Conservation (phyloP, 1,140 invertebrate genomes). For the Cotesia vestalis region DNA sequence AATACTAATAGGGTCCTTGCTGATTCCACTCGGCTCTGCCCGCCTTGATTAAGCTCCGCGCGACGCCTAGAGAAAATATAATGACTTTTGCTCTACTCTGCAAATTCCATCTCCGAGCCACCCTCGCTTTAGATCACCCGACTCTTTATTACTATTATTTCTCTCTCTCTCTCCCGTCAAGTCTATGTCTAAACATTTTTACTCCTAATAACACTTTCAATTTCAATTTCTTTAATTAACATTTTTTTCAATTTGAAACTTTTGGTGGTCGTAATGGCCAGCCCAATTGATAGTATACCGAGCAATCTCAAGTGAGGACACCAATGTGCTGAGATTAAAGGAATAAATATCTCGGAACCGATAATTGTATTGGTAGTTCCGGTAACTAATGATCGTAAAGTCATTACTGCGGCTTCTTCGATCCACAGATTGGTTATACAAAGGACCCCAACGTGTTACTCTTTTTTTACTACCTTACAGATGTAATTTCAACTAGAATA, state of each 20-base stretch:
- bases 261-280: constrained; percentile 34
- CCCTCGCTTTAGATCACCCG: constrained; percentile 9
- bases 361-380: constrained; percentile 67
- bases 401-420: constrained; percentile 58
- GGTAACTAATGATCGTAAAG: constrained; percentile 67
- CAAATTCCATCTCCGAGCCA: constrained; percentile 52
- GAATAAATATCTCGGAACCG: constrained; percentile 62
- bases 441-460: not conserved
- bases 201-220: no score
- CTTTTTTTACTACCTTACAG: not conserved
- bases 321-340: constrained; percentile 55
- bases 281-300: constrained; percentile 47
- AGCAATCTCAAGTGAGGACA: constrained; percentile 47
- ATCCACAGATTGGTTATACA: constrained; percentile 55
- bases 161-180: no score
- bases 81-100: constrained; percentile 63
- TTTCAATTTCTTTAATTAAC: no score
- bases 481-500: constrained; percentile 30
- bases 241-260: no score
- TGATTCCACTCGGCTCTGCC: constrained; percentile 63
- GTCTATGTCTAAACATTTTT: no score
- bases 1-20: constrained; percentile 53
- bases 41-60: constrained; percentile 64
- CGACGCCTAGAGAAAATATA: constrained; percentile 66
- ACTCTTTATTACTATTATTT: no score